A percentile compares a stretch with the other conserved stretches of the same genome.
phyloP scores from a whole-genome alignment of 2,797 vertebrate genomes.

The Rhynchonycteris naso region DNA sequence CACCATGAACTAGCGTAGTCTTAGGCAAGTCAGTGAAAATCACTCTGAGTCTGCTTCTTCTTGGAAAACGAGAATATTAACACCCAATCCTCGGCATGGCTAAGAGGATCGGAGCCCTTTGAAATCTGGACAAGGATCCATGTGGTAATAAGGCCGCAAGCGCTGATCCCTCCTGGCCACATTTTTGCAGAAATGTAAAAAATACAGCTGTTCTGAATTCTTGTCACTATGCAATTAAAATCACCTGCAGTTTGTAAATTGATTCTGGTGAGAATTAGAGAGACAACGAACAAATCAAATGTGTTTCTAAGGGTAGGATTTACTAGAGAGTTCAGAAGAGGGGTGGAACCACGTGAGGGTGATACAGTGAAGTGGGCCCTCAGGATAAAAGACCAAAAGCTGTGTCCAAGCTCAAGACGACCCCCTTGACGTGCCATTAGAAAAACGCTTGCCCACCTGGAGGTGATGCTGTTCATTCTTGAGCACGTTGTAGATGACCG shows the following conservation, averaged over 20 bases:
- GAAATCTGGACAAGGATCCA: background rate
- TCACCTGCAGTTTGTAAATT: background rate
- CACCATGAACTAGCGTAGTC: background rate
- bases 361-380: background rate
- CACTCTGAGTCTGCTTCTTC: too few species aligned
- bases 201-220: background rate
- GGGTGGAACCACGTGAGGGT: fast-evolving
- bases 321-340: background rate
- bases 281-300: background rate
- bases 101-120: background rate
- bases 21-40: background rate
- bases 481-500: conserved; percentile 89
- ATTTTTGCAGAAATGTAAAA: background rate
- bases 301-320: background rate
- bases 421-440: fast-evolving
- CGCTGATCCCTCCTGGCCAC: background rate
- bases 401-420: fast-evolving
- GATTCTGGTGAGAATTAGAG: background rate
- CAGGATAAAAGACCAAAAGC: background rate
- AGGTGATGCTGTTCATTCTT: conserved; percentile 89
- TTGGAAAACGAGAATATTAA: background rate
- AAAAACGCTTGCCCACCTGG: conserved; percentile 85
- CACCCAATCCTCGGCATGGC: background rate
- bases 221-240: background rate
- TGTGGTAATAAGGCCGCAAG: fast-evolving